phyloP scores from a whole-genome alignment of 2,113 vertebrate genomes.

The Saguinus imperator region DNA sequence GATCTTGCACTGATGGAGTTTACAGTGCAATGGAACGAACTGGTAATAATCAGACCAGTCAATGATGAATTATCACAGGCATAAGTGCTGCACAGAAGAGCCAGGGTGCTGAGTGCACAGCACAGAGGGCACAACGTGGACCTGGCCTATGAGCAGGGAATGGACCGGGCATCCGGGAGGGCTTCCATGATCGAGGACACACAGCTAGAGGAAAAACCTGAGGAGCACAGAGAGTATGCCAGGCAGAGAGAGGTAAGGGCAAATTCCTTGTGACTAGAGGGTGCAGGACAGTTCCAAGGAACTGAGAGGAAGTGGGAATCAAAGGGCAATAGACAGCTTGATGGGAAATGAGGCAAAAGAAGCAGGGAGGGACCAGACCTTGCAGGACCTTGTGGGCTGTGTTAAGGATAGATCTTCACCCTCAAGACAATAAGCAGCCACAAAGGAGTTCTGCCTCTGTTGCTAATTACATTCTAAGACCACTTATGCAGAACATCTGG shows the following conservation, averaged over 20 bases:
- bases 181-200: background rate
- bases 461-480: background rate
- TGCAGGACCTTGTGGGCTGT: background rate
- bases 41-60: background rate
- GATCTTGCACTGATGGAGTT: background rate
- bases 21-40: background rate
- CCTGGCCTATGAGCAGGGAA: fast-evolving
- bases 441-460: background rate
- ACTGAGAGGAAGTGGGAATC: background rate
- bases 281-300: background rate
- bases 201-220: background rate
- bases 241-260: background rate
- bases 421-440: background rate
- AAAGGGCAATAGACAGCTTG: background rate
- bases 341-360: background rate
- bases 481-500: background rate
- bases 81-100: too few species aligned
- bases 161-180: background rate
- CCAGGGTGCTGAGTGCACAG: too few species aligned
- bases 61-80: background rate
- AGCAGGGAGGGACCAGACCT: background rate
- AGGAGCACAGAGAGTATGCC: background rate
- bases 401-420: background rate
- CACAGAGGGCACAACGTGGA: too few species aligned
- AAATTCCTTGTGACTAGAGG: background rate